Conservation (phyloP, 2,888 invertebrate species). For the Pegoplata infirma region DNA sequence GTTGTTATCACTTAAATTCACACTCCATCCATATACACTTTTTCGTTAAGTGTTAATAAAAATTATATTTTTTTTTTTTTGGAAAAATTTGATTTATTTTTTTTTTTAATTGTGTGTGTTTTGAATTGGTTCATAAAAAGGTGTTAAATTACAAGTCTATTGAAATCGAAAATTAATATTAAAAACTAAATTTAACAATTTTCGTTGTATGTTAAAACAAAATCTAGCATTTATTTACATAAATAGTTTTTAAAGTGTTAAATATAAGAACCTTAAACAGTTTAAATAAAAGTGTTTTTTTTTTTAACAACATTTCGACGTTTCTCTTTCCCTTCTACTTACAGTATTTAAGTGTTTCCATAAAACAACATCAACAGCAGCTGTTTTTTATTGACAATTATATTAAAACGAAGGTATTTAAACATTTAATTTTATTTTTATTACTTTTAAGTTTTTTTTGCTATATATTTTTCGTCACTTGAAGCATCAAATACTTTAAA, state of each 20-base stretch:
- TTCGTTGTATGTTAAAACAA: background rate
- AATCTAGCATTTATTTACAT: background rate
- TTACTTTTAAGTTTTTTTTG: constrained; percentile 4
- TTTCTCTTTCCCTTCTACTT: constrained; percentile 36
- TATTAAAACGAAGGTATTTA: constrained; percentile 48
- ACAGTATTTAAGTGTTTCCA: constrained; percentile 27
- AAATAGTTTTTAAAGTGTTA: constrained; percentile 9
- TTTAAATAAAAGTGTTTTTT: constrained; percentile 24
- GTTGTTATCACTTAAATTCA: constrained; percentile 38
- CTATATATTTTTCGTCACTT: too few relatives aligned
- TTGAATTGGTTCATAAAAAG: background rate
- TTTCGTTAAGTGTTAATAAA: constrained; percentile 41
- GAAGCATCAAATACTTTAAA: too few relatives aligned
- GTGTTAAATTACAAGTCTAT: constrained; percentile 6
- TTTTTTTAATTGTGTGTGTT: constrained; percentile 29
- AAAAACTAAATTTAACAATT: background rate
- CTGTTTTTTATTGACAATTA: constrained; percentile 54
- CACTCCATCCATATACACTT: background rate
- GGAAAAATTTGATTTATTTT: constrained; percentile 21
- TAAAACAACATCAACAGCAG: constrained; percentile 32
- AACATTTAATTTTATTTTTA: background rate
- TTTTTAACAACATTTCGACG: constrained; percentile 28
- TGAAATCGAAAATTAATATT: background rate
- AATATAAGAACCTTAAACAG: constrained; percentile 7
- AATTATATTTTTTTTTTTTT: too few relatives aligned